Conservation (phyloP, 2,797 vertebrate genomes). For the Macroramphosus scolopax region DNA sequence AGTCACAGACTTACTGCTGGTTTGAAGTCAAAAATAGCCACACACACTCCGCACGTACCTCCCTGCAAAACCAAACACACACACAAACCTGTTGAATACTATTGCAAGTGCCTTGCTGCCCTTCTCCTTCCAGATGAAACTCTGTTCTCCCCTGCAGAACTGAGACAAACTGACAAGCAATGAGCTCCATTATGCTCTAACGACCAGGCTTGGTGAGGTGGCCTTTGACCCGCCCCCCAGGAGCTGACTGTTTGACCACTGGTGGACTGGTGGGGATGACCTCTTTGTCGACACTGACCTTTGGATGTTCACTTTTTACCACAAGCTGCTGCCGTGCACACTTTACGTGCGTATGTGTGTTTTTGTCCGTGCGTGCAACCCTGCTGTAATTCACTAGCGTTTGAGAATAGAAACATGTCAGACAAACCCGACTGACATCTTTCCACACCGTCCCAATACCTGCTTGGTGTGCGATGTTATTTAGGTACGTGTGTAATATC, state of each 20-base stretch:
- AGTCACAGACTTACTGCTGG: constrained; percentile 4
- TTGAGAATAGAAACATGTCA: neutral
- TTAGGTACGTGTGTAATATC: too few species aligned
- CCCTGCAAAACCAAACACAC: constrained; percentile 13
- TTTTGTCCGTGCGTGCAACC: neutral
- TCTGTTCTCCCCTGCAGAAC: constrained; percentile 25
- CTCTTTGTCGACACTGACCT: constrained; percentile 39
- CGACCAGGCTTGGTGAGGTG: constrained; percentile 49
- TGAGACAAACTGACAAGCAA: constrained; percentile 38
- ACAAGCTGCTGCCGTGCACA: constrained; percentile 18
- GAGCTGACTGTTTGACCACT: constrained; percentile 45
- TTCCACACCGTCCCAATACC: too few species aligned
- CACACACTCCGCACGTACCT: constrained; percentile 10
- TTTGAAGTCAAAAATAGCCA: constrained; percentile 35
- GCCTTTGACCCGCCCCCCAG: constrained; percentile 49
- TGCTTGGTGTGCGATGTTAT: too few species aligned
- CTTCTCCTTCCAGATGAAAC: constrained; percentile 23
- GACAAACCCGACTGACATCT: too few species aligned
- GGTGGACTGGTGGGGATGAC: constrained; percentile 58
- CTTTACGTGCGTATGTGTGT: constrained; percentile 19
- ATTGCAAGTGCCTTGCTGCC: constrained; percentile 23
- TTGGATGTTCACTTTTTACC: constrained; percentile 48
- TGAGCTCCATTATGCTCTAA: constrained; percentile 51
- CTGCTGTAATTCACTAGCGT: neutral
- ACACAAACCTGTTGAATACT: constrained; percentile 9